Evolutionary conservation across 1,140 invertebrate species (phyloP).

Genomic region (Apis dorsata): DNA sequence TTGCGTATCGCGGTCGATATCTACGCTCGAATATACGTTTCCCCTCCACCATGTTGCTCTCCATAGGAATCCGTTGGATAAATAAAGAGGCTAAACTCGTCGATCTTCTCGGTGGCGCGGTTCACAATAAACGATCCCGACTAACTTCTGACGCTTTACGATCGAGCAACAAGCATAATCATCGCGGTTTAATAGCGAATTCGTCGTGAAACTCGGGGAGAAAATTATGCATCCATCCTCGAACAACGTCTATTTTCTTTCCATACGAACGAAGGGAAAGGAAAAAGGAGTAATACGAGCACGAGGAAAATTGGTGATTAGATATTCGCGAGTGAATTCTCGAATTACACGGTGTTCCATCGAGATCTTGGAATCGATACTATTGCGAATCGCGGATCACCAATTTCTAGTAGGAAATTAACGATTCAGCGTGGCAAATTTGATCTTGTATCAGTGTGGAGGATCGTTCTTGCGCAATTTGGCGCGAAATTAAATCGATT

Average conservation of each 20-base stretch:
- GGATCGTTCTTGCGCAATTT: background rate
- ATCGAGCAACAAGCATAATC: background rate
- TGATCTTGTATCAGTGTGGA: background rate
- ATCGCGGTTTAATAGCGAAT: conserved; percentile 4
- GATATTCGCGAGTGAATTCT: background rate
- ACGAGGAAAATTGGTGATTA: background rate
- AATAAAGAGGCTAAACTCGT: conserved; percentile 7
- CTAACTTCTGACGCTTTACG: conserved; percentile 27
- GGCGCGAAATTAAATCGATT: background rate
- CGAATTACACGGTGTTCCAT: background rate
- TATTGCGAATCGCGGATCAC: background rate
- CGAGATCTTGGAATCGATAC: background rate
- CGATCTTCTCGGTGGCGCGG: background rate
- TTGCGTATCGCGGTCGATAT: conserved; percentile 2
- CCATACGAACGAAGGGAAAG: background rate
- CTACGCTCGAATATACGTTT: background rate
- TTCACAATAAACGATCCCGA: background rate
- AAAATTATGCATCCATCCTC: background rate
- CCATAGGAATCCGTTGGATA: background rate
- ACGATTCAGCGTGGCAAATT: conserved; percentile 28
- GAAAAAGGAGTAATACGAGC: background rate
- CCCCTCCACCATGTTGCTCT: background rate
- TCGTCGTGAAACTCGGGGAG: background rate
- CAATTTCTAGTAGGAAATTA: background rate
- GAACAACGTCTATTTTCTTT: background rate